These are phyloP conservation scores for Pollicipes pollicipes DNA, from an alignment of 1,140 invertebrate genomes.

Conservation along the genomic window DNA sequence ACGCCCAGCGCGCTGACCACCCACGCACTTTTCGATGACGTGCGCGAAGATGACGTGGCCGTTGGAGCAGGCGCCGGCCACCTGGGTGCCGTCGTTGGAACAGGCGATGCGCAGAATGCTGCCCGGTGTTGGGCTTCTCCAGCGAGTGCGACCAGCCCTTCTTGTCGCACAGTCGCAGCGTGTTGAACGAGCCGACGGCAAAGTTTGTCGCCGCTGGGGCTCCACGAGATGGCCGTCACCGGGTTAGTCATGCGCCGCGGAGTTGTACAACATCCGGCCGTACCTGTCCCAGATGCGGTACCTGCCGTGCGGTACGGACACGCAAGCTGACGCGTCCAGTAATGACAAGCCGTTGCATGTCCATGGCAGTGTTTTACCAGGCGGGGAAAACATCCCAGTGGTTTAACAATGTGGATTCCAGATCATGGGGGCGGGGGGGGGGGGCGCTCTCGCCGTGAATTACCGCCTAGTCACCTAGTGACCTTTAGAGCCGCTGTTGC, in stretches of 20 bases:
- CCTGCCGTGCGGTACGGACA: no score
- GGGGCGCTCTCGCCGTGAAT: no score
- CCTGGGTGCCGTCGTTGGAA: conserved; percentile 88
- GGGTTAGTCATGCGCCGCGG: conserved; percentile 68
- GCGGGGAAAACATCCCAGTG: no score
- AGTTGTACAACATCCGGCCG: conserved; percentile 68
- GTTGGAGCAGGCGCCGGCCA: conserved; percentile 79
- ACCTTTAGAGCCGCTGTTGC: no score
- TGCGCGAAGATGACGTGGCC: conserved; percentile 78
- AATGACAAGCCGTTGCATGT: no score
- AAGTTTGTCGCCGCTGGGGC: conserved; percentile 76
- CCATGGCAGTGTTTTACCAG: no score
- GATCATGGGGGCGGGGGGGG: no score
- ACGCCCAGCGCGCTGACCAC: no score
- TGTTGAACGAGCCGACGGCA: conserved; percentile 82
- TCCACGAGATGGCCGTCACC: conserved; percentile 77
- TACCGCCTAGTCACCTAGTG: no score
- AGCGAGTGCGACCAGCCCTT: conserved; percentile 91
- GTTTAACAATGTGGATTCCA: no score
- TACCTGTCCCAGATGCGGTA: conserved; percentile 91
- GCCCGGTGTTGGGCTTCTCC: conserved; percentile 63
- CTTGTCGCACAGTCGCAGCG: conserved; percentile 77
- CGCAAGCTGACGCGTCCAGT: no score
- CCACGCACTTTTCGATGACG: conserved; percentile 61
- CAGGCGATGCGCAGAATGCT: conserved; percentile 74